phyloP scores from a whole-genome alignment of 2,113 vertebrate genomes.

The Corythornis vintsioides region DNA sequence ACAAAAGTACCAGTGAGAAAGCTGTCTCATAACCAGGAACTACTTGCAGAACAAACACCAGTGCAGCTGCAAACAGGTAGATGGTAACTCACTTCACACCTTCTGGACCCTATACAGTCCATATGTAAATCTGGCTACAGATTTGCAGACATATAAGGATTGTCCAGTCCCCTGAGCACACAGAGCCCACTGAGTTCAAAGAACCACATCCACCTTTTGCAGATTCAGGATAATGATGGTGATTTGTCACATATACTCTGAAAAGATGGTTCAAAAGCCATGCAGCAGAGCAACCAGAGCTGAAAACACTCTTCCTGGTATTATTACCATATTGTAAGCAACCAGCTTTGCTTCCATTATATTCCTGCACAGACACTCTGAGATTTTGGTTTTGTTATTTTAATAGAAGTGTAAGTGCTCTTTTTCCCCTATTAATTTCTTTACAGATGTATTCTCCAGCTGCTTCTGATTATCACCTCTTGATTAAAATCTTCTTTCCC shows the following conservation, averaged over 20 bases:
- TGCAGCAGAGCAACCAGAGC: neutral
- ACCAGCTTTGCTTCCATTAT: neutral
- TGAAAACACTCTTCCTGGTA: neutral
- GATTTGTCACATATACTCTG: neutral
- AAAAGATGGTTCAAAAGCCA: neutral
- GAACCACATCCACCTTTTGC: neutral
- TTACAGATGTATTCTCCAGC: neutral
- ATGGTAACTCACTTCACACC: neutral
- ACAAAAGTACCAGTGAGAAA: neutral
- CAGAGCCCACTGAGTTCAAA: neutral
- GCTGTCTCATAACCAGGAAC: neutral
- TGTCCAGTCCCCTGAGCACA: neutral
- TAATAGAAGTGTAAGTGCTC: neutral
- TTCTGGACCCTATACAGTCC: neutral
- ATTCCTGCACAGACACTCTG: neutral
- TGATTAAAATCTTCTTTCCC: neutral
- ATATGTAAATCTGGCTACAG: neutral
- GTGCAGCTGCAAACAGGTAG: neutral
- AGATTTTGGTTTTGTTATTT: neutral
- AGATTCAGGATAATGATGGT: neutral
- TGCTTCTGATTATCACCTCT: neutral
- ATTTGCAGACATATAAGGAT: neutral
- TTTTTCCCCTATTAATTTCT: slow-evolving; percentile 11
- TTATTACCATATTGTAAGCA: neutral
- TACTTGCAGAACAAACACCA: neutral